Conservation (phyloP, 2,888 invertebrate genomes). For the Tipula unca region DNA sequence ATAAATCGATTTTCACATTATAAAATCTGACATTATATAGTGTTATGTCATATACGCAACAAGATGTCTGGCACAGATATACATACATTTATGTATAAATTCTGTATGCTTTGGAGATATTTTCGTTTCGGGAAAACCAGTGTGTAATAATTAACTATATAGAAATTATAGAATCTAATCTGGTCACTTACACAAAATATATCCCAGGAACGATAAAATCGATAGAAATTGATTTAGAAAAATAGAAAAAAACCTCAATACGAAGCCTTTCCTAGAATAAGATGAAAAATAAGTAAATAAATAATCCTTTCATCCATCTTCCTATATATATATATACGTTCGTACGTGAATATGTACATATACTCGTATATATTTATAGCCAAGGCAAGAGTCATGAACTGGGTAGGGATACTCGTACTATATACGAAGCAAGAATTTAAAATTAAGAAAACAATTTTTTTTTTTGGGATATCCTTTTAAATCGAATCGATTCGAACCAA, state of each 20-base stretch:
- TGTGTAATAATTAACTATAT: too few species aligned
- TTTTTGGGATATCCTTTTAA: background rate
- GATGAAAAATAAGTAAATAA: background rate
- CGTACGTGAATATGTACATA: background rate
- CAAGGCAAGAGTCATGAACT: background rate
- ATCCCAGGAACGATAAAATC: background rate
- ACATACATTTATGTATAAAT: too few species aligned
- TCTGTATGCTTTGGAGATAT: too few species aligned
- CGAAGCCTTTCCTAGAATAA: background rate
- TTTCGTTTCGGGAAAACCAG: too few species aligned
- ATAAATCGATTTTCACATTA: background rate
- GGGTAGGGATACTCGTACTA: too few species aligned
- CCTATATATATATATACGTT: background rate
- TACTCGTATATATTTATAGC: background rate
- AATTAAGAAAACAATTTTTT: background rate
- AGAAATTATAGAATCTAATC: too few species aligned
- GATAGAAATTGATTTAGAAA: background rate
- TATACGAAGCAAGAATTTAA: background rate
- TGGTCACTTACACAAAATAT: background rate
- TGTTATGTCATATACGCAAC: background rate
- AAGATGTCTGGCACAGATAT: background rate
- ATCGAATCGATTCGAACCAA: background rate
- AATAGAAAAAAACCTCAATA: background rate
- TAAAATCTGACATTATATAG: background rate
- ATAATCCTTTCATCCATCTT: background rate